A percentile compares a stretch with the other conserved stretches of the same genome.
Conservation (phyloP, 2,113 vertebrate species). For the Pipra filicauda region DNA sequence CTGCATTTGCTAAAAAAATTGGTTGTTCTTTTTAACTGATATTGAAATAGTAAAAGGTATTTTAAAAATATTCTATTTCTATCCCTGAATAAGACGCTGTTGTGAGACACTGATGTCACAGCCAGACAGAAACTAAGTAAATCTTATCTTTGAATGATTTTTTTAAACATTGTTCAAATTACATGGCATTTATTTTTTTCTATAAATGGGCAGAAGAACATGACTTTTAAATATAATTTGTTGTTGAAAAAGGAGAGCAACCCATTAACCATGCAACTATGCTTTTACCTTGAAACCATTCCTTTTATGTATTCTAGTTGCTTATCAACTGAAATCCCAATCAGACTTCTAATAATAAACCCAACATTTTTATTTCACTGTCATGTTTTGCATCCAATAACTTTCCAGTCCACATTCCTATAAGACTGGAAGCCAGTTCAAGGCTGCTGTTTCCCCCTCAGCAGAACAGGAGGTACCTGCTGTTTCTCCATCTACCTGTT, state of each 20-base stretch:
- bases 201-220: neutral
- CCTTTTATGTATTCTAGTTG: neutral
- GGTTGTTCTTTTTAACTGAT: neutral
- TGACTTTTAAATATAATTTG: neutral
- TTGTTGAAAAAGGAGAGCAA: neutral
- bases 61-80: neutral
- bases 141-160: neutral
- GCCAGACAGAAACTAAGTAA: neutral
- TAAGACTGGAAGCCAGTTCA: neutral
- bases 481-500: neutral
- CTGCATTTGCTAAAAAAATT: neutral
- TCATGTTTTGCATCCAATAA: neutral
- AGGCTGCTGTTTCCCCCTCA: neutral
- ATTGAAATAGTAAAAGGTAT: neutral
- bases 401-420: neutral
- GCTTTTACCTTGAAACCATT: neutral
- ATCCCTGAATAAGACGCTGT: neutral
- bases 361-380: neutral
- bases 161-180: neutral
- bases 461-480: neutral
- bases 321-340: neutral
- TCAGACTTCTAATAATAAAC: neutral
- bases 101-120: neutral
- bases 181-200: neutral
- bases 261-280: rapidly evolving